These are phyloP conservation scores for Phymastichus coffea DNA, from an alignment of 1,140 invertebrate species.

Conservation along the genomic window DNA sequence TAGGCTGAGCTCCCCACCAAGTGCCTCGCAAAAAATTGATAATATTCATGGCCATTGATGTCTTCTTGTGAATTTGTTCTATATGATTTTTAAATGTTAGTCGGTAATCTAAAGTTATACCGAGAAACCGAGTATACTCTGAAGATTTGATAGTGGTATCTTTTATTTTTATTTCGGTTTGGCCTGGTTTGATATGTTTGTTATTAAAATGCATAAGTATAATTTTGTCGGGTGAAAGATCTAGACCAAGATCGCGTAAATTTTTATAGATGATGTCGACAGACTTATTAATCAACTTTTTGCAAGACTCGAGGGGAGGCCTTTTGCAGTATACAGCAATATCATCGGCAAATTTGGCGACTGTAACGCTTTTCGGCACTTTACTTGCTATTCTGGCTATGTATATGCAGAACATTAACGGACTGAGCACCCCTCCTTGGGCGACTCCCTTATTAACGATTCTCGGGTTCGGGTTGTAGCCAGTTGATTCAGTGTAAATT, in stretches of 20 bases:
- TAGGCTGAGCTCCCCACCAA: slow-evolving; percentile 21
- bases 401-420: background rate
- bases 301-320: background rate
- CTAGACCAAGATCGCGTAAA: background rate
- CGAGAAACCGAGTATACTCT: slow-evolving; percentile 9
- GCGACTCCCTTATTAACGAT: too few relatives aligned
- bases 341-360: too few relatives aligned
- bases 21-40: slow-evolving; percentile 13
- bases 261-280: too few relatives aligned
- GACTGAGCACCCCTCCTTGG: background rate
- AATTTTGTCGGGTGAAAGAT: background rate
- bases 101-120: slow-evolving; percentile 23
- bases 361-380: background rate
- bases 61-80: background rate
- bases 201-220: slow-evolving; percentile 3
- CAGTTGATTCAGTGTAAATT: background rate
- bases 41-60: background rate
- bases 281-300: too few relatives aligned
- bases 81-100: background rate
- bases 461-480: too few relatives aligned
- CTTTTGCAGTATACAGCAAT: background rate
- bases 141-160: background rate
- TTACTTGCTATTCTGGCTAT: too few relatives aligned
- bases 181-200: background rate
- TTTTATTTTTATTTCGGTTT: background rate